Evolutionary conservation across 2,888 invertebrate genomes (phyloP), one percentile per base, ranked within the genome.

Genomic region (Nomada ferruginata): DNA sequence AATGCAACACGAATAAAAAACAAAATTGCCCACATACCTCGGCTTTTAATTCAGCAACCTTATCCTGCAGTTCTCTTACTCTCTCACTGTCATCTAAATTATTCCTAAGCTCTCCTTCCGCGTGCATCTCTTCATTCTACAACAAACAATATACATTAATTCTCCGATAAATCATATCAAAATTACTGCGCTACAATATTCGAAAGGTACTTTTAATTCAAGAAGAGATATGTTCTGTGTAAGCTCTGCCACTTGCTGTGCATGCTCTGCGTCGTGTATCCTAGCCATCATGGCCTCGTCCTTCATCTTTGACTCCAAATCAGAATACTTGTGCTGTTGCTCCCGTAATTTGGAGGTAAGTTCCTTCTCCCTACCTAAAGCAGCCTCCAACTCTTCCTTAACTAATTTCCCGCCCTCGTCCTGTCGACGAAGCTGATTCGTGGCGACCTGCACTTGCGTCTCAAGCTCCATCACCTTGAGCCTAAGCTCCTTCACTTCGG

Each of bases 391-490:
- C 82, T 96, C 96, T 81, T 98, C 98, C 60, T 96, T 95, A 73
- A 98, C 94, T 90, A 96, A 96, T 91, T 98, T 97, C 89, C 98
- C 96, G 92, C 99, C 98, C 81, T 99, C 99, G 91, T 99, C 99
- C 94, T 99, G 98, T 13, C 99, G 95, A 55, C 97, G 95, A 83
- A 98, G 94, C 93, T 98, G 98, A 94, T 98, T 98, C 36, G 97
- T 97, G 81, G 97, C 97, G 1, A 98, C 97, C 93, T 98, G 97
- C 61, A 98, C 97, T 93, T 98, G 99, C 1, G 99, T 98, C 94
- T 99, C 99, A 66, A 99, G 95, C 94, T 99, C 99, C 99, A 99
- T 97, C 0, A 98, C 97, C 95, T 98, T 98, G 82, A 99, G 96
- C 91, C 98, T 96, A 87, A 98, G 95, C 93, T 99, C 99, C 94